phyloP scores from a whole-genome alignment of 2,797 vertebrate genomes.

The Cheracebus regulus region DNA sequence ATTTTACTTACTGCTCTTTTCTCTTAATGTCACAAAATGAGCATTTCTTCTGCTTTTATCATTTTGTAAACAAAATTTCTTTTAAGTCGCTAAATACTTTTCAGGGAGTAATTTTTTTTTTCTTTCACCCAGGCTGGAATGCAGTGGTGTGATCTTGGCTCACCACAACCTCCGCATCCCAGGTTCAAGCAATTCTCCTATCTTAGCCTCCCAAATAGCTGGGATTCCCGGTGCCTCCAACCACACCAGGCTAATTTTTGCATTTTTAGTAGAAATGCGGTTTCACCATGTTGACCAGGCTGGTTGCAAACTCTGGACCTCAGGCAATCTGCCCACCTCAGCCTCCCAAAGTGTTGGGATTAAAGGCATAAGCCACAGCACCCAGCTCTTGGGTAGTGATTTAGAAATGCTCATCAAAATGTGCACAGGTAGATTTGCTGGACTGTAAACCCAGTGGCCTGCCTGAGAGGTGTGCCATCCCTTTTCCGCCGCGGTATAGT shows the following conservation, averaged over 20 bases:
- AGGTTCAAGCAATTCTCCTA: neutral
- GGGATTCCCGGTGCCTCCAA: accelerated
- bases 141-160: neutral
- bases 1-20: neutral
- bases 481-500: neutral
- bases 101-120: neutral
- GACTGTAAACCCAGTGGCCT: neutral
- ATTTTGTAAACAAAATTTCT: neutral
- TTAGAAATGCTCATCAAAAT: neutral
- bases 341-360: neutral
- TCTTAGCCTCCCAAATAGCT: neutral
- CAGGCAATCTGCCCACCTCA: neutral
- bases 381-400: neutral
- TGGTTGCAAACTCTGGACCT: neutral
- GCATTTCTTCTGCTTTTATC: neutral
- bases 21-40: neutral
- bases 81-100: neutral
- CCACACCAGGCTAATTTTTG: neutral
- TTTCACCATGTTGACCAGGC: neutral
- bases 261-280: neutral
- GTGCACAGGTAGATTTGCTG: neutral
- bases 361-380: neutral
- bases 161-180: neutral
- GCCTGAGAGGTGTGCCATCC: neutral
- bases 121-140: neutral